Evolutionary conservation across 2,113 vertebrate genomes (phyloP), one percentile per base, ranked within the genome.

Genomic region (Apus apus): DNA sequence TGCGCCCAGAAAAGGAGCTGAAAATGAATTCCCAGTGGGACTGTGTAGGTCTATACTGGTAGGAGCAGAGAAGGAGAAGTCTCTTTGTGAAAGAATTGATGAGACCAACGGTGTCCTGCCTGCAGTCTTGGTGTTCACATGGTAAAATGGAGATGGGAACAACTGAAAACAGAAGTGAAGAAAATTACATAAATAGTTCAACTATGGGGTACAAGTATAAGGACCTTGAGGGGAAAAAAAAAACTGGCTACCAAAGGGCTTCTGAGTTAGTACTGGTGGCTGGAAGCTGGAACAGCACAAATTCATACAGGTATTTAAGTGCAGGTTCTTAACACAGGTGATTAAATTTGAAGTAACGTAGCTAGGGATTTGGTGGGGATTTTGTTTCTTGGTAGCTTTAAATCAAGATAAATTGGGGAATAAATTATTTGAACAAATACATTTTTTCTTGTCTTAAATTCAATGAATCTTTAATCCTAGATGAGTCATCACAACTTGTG

Each of bases 121-220:
- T 0, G 0, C 22, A 71, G 66, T 56, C 15, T 27, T 87, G 15
- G n/a, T 25, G 38, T 22, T 85, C 65, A 11, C 11, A 4, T 0
- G 3, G 27, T 36, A 16, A 72, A 89, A 14, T 14, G 16, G 56
- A 74, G 21, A 21, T 51, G 60, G 18, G 11, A 67, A 91, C 19
- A 45, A n/a, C 10, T 20, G 68, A 80, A 87, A 53, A 58, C 5
- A 80, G 36, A 25, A 67, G 36, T 29, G 25, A 81, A 77, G 40
- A 58, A 14, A 54, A n/a, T 17, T 56, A 46, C 22, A 66, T 62
- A 26, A 56, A 60, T 9, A 26, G 10, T 5, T 84, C 46, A n/a
- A 25, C 19, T 70, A 27, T 15, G 43, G 15, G 62, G 30, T 36
- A n/a, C 1, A 3, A 43, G 5, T 23, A 57, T 0, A 0, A 84